Conservation (phyloP, 2,888 invertebrate genomes). For the Netelia virgata region DNA sequence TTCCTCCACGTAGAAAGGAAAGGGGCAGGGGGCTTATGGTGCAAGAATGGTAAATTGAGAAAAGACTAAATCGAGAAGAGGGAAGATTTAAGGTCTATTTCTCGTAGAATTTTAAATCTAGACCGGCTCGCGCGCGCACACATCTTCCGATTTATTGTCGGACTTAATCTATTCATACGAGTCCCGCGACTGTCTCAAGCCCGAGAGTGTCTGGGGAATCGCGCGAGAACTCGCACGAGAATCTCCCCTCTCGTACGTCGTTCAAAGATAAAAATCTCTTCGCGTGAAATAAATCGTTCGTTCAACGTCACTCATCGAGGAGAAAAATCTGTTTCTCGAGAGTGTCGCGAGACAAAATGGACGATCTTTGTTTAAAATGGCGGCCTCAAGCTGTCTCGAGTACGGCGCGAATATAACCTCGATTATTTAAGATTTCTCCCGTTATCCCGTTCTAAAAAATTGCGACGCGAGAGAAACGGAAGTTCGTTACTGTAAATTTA, state of each 20-base stretch:
- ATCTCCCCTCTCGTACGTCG: not conserved
- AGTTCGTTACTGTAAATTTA: too few species aligned
- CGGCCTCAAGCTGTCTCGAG: too few species aligned
- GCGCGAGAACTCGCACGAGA: not conserved
- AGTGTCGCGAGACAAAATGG: too few species aligned
- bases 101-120: slow-evolving; percentile 46
- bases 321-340: too few species aligned
- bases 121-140: not conserved
- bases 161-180: slow-evolving; percentile 38
- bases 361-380: too few species aligned
- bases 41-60: slow-evolving; percentile 46
- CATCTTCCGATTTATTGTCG: slow-evolving; percentile 10
- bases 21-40: not conserved
- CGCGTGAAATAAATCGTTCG: too few species aligned
- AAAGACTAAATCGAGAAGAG: not conserved
- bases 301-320: too few species aligned
- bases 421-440: too few species aligned
- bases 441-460: too few species aligned
- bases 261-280: too few species aligned
- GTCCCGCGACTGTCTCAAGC: slow-evolving; percentile 4
- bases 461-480: too few species aligned
- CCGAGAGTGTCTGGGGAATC: not conserved
- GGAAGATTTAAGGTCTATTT: slow-evolving; percentile 41
- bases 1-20: not conserved
- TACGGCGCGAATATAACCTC: too few species aligned